A percentile compares a stretch with the other conserved stretches of the same genome.
Conservation (phyloP, 2,113 vertebrate genomes). For the Pao palembangensis region DNA sequence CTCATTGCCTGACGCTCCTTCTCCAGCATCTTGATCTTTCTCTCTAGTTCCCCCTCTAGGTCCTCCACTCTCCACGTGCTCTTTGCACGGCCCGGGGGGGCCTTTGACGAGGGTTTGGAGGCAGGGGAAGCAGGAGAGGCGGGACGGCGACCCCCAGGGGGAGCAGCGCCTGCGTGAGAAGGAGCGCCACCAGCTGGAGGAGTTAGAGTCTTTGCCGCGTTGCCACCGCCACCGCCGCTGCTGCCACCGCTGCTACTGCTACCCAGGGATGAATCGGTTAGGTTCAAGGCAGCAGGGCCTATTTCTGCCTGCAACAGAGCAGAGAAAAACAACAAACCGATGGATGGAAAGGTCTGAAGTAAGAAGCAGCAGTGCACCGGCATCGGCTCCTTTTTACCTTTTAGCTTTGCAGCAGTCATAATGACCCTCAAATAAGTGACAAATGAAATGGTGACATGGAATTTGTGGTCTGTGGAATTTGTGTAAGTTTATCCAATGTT, state of each 20-base stretch:
- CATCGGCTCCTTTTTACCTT: too few relatives aligned
- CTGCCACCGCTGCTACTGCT: neutral
- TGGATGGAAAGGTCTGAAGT: neutral
- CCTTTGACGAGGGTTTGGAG: conserved; percentile 44
- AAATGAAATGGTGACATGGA: too few relatives aligned
- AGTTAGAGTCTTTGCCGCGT: conserved; percentile 24
- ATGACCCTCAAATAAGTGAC: too few relatives aligned
- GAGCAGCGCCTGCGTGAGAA: conserved; percentile 16
- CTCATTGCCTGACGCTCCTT: conserved; percentile 83
- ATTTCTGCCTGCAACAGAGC: conserved; percentile 75
- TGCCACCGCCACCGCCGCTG: conserved; percentile 6
- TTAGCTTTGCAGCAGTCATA: too few relatives aligned
- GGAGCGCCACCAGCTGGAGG: conserved; percentile 21
- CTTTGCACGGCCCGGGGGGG: conserved; percentile 56
- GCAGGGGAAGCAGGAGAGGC: conserved; percentile 32
- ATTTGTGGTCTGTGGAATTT: too few relatives aligned
- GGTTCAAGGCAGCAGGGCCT: conserved; percentile 76
- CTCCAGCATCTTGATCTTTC: conserved; percentile 89
- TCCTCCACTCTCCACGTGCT: conserved; percentile 86
- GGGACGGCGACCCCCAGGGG: conserved; percentile 44
- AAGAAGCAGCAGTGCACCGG: too few relatives aligned
- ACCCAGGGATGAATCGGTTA: conserved; percentile 50
- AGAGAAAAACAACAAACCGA: neutral
- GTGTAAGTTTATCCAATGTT: too few relatives aligned
- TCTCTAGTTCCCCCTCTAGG: conserved; percentile 89